phyloP scores from a whole-genome alignment of 2,888 invertebrate genomes.

The Trilocha varians region DNA sequence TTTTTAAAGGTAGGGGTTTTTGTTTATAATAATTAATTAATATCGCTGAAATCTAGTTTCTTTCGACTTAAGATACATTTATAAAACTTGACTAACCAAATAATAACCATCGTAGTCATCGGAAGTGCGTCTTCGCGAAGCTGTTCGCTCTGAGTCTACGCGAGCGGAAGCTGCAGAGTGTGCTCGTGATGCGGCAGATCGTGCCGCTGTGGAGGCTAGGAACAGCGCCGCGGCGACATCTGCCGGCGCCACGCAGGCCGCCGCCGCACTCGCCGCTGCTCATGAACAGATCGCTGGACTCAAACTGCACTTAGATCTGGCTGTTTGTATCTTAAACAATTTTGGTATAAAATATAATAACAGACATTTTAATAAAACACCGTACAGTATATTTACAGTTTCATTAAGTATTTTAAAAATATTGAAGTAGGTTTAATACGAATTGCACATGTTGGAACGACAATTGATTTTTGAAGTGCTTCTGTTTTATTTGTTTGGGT shows the following conservation, averaged over 20 bases:
- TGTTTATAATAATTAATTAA: no score
- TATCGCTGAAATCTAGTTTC: no score
- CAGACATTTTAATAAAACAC: no score
- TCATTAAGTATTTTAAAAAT: no score
- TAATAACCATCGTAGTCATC: conserved; percentile 29
- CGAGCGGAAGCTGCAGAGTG: conserved; percentile 53
- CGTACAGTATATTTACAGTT: no score
- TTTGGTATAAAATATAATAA: background rate
- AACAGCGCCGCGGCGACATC: conserved; percentile 45
- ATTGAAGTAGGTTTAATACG: no score
- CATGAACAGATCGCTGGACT: conserved; percentile 41
- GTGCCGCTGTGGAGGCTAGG: conserved; percentile 42
- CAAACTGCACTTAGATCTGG: conserved; percentile 46
- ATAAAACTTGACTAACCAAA: background rate
- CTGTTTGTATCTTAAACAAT: conserved; percentile 23
- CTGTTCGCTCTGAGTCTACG: conserved; percentile 38
- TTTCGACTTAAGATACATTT: no score
- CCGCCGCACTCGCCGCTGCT: conserved; percentile 32
- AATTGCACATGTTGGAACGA: no score
- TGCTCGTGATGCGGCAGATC: conserved; percentile 36
- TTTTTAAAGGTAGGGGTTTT: no score
- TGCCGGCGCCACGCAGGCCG: conserved; percentile 42
- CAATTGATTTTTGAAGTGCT: no score
- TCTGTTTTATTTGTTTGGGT: no score
- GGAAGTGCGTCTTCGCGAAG: conserved; percentile 45